Evolutionary conservation across 2,888 invertebrate species (phyloP), one percentile per base, ranked within the genome.

Genomic region (Camptogramma bilineatum): DNA sequence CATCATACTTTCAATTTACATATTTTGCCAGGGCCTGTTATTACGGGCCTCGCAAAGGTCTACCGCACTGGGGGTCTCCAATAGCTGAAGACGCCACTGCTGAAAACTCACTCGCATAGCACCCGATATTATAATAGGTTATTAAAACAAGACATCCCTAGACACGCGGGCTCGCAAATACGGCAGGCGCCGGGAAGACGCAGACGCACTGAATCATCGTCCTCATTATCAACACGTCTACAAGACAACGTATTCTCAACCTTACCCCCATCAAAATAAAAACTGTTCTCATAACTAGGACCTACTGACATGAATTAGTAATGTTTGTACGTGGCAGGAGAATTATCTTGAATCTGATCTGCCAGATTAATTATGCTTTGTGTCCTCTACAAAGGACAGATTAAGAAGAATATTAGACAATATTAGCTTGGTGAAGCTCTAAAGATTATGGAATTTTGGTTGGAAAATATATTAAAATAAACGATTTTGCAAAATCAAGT

Each of bases 201-300:
- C 74, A 78, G 87, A 76, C 88, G 88, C 74, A 66, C 74, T 89
- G 90, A 90, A 80, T 90, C 89, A 90, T 76, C 78, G 88, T 78
- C 88, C 89, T 85, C 85, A 76, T 87, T 90, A 82, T 79, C 73
- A 69, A 74, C 76, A 71, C 76, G 73, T 71, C 73, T 73, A 68
- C 69, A 72, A 72, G 75, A 76, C 70, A 77, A 68, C 10, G 21
- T 48, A 60, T 55, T 66, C 39, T 64, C 56, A 65, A 62, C 66
- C 63, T 62, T 68, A 52, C 46, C 19, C 13, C 3, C 46, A 50
- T 46, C 34, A 47, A 19, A 59, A 62, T 58, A 66, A 66, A 57
- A 58, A 44, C 57, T 39, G 16, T 55, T 58, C 50, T 18, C 55
- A 56, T 21, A 56, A 51, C 53, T 62, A 58, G 52, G 44, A 51